phyloP scores from a whole-genome alignment of 2,113 vertebrate species.

The Pterocles orientalis region DNA sequence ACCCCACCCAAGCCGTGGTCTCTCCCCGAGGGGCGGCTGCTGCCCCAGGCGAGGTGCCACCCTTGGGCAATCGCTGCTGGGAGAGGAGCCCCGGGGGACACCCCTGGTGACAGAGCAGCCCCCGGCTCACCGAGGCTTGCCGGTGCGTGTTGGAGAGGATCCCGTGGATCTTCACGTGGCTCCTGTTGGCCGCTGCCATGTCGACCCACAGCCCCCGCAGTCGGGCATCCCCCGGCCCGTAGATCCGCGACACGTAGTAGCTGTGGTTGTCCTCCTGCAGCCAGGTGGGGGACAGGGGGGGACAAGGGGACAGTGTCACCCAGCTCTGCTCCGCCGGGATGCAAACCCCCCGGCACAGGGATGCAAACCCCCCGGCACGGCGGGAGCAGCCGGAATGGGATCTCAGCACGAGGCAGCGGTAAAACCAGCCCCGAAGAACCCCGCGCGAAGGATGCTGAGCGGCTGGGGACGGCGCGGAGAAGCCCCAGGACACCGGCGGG shows the following conservation, averaged over 20 bases:
- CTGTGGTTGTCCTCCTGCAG: conserved; percentile 87
- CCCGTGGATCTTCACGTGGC: conserved; percentile 85
- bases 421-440: neutral
- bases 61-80: fast-evolving
- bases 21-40: neutral
- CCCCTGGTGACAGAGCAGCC: too few relatives aligned
- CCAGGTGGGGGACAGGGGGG: neutral
- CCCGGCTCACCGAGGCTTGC: conserved; percentile 87
- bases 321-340: fast-evolving
- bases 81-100: neutral
- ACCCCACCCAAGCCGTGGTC: fast-evolving
- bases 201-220: conserved; percentile 86
- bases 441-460: neutral
- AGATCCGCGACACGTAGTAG: conserved; percentile 88
- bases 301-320: neutral
- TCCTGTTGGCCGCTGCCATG: conserved; percentile 75
- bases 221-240: conserved; percentile 78
- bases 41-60: neutral
- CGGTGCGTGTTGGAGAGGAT: conserved; percentile 92
- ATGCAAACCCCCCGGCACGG: too few relatives aligned
- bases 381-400: neutral
- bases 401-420: fast-evolving
- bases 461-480: neutral
- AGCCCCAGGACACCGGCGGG: neutral
- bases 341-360: neutral